Evolutionary conservation across 2,113 vertebrate species (phyloP).

Genomic region (Poeciliopsis retropinna): DNA sequence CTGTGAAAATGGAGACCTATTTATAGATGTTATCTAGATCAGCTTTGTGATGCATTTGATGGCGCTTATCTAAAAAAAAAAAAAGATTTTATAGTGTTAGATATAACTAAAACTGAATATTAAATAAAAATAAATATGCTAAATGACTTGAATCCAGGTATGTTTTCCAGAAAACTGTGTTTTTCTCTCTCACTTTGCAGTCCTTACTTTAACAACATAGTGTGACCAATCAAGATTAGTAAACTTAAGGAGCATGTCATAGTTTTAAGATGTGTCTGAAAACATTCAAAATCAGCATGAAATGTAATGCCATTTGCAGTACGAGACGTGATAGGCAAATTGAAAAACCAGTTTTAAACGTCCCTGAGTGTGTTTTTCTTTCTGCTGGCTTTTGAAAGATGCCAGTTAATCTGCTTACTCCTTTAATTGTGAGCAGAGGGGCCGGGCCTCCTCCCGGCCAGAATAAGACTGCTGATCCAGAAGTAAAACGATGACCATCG

Average conservation of each 20-base stretch:
- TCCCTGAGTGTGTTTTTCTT: conserved; percentile 77
- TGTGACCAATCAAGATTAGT: conserved; percentile 75
- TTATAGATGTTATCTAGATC: conserved; percentile 32
- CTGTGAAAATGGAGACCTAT: conserved; percentile 45
- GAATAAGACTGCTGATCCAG: conserved; percentile 88
- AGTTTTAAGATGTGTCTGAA: conserved; percentile 61
- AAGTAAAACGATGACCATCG: conserved; percentile 86
- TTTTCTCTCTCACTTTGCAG: conserved; percentile 3
- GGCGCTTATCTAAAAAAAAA: background rate
- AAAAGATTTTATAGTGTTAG: background rate
- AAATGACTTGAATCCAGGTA: conserved; percentile 18
- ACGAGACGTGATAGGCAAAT: conserved; percentile 42
- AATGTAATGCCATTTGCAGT: conserved; percentile 84
- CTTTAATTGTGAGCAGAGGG: conserved; percentile 82
- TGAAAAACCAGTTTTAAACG: conserved; percentile 68
- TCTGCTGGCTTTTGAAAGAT: conserved; percentile 77
- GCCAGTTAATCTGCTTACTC: conserved; percentile 83
- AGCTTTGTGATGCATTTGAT: conserved; percentile 1
- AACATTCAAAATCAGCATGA: conserved; percentile 83
- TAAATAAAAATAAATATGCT: background rate
- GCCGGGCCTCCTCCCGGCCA: conserved; percentile 77
- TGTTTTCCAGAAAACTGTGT: background rate
- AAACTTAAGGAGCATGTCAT: conserved; percentile 80
- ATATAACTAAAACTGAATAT: background rate
- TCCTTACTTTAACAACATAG: conserved; percentile 50